Base-by-base conservation (phyloP, 2,888 invertebrate species). In the Melipona beecheii region DNA sequence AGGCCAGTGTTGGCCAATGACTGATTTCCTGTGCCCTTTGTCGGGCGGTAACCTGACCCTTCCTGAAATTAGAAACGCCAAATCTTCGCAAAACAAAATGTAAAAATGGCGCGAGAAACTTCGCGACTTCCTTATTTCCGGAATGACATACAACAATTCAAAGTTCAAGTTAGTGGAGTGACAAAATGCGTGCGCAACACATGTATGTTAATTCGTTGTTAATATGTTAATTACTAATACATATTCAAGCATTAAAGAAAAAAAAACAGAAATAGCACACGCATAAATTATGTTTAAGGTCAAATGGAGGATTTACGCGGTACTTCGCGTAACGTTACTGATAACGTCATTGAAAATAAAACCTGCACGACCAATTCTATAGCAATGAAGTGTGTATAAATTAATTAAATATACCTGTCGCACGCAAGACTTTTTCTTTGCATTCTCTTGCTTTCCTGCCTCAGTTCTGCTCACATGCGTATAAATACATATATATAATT, bases 21-120 rank as follows among this genome's bases (percentile, higher is more conserved):
- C 60, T 64, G 85, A 85, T 85, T 78, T 78, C 85, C 81, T 78
- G 81, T 56, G 77, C 81, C 81, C 85, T 77, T 81, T 75, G 72
- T 68, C 43, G 81, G 85, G 71, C 81, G 65, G 74, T 75, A 75
- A 78, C 52, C 69, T n/a, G 64, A 84, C 69, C 69, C 69, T 84
- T 52, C 84, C 84, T 79, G 84, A 78, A 84, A 84, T 75, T 84
- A 79, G 49, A 84, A 84, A 84, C 49, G 56, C 43, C 43, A 62
- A 52, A 62, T 75, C 58, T 31, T 71, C 66, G 72, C 49, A 62
- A 74, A 78, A 60, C 15, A 49, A 31, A 68, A 68, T 36, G 31
- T 31, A 27, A 50, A 49, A 50, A 27, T n/a, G 21, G 0, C 31
- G 17, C 4, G n/a, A 17, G 19, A 62, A 19, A 17, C 36, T 9